Evolutionary conservation across 2,888 invertebrate genomes (phyloP).

Genomic region (Amblyjoppa proteus): DNA sequence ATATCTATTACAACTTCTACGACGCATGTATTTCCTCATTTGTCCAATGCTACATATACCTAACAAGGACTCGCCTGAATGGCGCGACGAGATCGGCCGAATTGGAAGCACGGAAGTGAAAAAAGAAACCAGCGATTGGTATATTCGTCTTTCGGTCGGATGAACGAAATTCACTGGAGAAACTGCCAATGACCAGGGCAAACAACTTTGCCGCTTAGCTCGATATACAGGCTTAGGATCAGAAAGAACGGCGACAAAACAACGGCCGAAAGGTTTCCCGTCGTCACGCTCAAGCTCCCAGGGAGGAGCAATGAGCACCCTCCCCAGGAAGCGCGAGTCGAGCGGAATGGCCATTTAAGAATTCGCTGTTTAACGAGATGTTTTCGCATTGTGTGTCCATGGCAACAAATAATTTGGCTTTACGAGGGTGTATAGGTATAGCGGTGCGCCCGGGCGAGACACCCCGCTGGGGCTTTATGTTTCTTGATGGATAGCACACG

Average conservation of each 20-base stretch:
- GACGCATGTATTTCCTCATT: too few species aligned
- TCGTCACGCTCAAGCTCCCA: not conserved
- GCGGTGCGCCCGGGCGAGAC: conserved; percentile 9
- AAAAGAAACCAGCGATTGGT: not conserved
- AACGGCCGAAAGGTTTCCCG: not conserved
- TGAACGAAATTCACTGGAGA: not conserved
- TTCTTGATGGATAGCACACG: conserved; percentile 42
- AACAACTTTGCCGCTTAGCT: not conserved
- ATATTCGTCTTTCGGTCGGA: not conserved
- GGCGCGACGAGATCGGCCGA: not conserved
- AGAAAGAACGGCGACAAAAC: not conserved
- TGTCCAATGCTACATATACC: too few species aligned
- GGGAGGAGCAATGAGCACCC: not conserved
- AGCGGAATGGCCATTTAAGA: conserved; percentile 39
- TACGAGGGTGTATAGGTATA: conserved; percentile 75
- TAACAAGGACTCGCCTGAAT: too few species aligned
- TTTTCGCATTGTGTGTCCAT: conserved; percentile 78
- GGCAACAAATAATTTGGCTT: conserved; percentile 82
- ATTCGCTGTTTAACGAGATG: conserved; percentile 80
- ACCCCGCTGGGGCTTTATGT: conserved; percentile 38
- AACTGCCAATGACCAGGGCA: not conserved
- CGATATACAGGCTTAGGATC: not conserved
- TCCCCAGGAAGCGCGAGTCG: conserved; percentile 2
- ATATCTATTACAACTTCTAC: too few species aligned
- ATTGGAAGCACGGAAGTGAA: not conserved